Evolutionary conservation across 1,140 invertebrate species (phyloP), one percentile per base, ranked within the genome.

Genomic region (Drosophila bocqueti): DNA sequence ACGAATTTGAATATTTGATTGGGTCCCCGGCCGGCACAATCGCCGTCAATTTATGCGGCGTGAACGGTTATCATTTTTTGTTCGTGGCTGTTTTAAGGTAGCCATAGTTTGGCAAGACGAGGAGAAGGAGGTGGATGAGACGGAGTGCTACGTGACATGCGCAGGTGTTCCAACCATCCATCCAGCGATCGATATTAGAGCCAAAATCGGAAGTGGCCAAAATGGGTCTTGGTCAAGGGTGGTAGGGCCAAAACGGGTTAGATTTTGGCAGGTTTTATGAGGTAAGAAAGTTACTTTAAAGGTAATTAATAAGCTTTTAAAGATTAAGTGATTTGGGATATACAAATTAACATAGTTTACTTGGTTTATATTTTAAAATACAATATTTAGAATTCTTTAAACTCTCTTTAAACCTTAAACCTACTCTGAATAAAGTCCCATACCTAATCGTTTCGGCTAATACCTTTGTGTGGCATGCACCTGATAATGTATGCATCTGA

Each of bases 1-100:
- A 38, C 63, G 62, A 84, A 90, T 90, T 90, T 90, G 72, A 90
- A 90, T 90, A 90, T 90, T 90, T 90, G 86, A 90, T 90, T 90
- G 85, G 85, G 61, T 45, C 49, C 43, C 31, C 45, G 50, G 50
- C 50, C 50, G 40, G 50, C 60, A 73, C 86, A 90, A 82, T 79
- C 85, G 65, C 71, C 72, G 65, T 90, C 81, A 90, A 85, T 91
- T 90, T 90, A 90, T 85, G 82, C 76, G 81, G 82, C 86, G 85
- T 90, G 85, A 90, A 90, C 82, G 85, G 85, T 81, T 90, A 63
- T 71, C 66, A 60, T 84, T 71, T 79, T 79, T 58, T 80, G 64
- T 63, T 57, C 3, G 54, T 61, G 78, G 55, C 72, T 76, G 78
- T 66, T 80, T 84, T 71, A 69, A 77, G 63, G 67, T 78, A 79